Percentiles rank a stretch among this genome's conserved stretches.
These are phyloP conservation scores for Ophiothrix spiculata DNA, from an alignment of 35 echinoderm and acorn worm species.

Conservation along the genomic window DNA sequence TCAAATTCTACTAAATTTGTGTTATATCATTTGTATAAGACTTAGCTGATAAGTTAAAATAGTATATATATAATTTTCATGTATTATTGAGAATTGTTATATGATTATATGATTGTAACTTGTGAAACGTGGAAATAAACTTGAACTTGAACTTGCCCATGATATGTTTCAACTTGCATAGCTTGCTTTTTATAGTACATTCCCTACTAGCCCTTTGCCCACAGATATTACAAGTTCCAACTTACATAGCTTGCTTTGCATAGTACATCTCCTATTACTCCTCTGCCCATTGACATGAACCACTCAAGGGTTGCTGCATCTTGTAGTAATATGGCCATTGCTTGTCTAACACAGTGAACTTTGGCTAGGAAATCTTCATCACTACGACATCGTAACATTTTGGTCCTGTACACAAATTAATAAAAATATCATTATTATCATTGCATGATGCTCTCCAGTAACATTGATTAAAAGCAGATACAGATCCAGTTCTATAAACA, in stretches of 20 bases:
- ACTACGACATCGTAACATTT: slow-evolving; percentile 75
- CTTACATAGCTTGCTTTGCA: slow-evolving; percentile 75
- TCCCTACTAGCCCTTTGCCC: slow-evolving; percentile 61
- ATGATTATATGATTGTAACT: no score
- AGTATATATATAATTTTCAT: no score
- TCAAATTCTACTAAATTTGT: no score
- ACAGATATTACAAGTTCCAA: slow-evolving; percentile 62
- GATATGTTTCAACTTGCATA: slow-evolving; percentile 53
- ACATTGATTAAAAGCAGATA: no score
- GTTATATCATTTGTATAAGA: no score
- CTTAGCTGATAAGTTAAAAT: no score
- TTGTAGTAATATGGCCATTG: slow-evolving; percentile 55
- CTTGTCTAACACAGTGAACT: slow-evolving; percentile 79
- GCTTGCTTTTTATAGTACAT: slow-evolving; percentile 55
- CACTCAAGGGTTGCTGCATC: slow-evolving; percentile 69
- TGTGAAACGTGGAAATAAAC: no score
- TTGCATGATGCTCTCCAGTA: no score
- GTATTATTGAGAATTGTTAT: no score
- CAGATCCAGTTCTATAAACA: no score
- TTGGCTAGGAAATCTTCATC: slow-evolving; percentile 90
- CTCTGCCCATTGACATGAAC: slow-evolving; percentile 63
- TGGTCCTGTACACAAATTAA: slow-evolving; percentile 51
- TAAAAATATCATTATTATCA: no score
- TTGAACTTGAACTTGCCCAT: no score
- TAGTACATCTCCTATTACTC: slow-evolving; percentile 74